Percentiles rank a stretch among this genome's conserved stretches.
Conservation (phyloP, 2,113 vertebrate species). For the Physeter macrocephalus region DNA sequence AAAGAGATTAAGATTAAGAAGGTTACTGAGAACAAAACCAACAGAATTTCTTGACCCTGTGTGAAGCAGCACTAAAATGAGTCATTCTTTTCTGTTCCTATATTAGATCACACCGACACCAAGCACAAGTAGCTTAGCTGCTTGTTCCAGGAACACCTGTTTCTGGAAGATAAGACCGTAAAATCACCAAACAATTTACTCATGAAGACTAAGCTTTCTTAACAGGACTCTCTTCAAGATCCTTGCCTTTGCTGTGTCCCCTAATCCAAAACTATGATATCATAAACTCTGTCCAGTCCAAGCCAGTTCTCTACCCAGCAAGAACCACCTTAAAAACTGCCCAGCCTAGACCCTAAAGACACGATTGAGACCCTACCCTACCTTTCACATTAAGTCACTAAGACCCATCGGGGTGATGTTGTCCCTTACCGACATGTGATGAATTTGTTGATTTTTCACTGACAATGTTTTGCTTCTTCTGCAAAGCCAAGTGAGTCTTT, state of each 20-base stretch:
- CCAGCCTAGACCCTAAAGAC: background rate
- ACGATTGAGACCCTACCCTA: background rate
- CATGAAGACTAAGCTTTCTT: background rate
- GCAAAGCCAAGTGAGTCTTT: background rate
- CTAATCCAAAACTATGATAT: background rate
- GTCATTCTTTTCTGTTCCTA: background rate
- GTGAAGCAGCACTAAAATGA: background rate
- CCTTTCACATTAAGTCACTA: background rate
- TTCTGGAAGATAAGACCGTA: background rate
- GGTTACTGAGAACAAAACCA: background rate
- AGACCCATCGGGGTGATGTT: background rate
- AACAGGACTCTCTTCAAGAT: background rate
- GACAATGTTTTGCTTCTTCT: background rate
- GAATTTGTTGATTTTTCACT: background rate
- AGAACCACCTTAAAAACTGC: background rate
- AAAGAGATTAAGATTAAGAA: background rate
- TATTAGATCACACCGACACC: background rate
- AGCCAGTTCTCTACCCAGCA: background rate
- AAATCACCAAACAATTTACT: background rate
- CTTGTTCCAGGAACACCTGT: background rate
- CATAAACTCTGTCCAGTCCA: background rate
- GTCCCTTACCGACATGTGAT: background rate
- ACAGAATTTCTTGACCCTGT: background rate
- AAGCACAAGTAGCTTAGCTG: background rate
- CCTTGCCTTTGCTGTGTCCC: background rate